Conservation (phyloP, 2,888 invertebrate genomes). For the Urechis unicinctus region DNA sequence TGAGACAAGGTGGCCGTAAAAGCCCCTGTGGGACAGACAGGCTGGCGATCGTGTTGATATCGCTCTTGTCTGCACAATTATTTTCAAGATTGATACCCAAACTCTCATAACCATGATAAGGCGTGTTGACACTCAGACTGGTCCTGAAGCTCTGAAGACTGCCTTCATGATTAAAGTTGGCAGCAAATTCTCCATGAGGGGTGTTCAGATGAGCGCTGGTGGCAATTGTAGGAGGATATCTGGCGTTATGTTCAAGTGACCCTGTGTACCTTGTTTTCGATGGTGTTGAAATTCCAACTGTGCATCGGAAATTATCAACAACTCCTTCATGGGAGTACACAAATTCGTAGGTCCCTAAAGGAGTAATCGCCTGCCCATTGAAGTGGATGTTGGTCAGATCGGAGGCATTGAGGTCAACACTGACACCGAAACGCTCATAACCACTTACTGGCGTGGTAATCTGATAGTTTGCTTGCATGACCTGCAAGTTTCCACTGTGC, state of each 20-base stretch:
- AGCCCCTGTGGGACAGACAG: background rate
- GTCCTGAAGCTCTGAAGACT: background rate
- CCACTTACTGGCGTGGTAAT: background rate
- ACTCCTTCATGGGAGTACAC: too few relatives aligned
- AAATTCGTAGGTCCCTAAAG: too few relatives aligned
- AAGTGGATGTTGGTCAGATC: too few relatives aligned
- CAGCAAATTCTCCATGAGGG: background rate
- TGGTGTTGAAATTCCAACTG: too few relatives aligned
- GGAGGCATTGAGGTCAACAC: too few relatives aligned
- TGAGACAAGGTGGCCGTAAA: background rate
- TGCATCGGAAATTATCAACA: too few relatives aligned
- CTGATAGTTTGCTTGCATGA: too few relatives aligned
- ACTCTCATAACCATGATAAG: background rate
- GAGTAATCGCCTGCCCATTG: too few relatives aligned
- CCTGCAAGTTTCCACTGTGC: background rate
- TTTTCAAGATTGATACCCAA: slow-evolving; percentile 3
- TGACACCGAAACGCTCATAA: background rate
- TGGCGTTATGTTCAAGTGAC: background rate
- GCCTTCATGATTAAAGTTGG: background rate
- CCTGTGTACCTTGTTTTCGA: background rate
- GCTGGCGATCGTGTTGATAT: background rate
- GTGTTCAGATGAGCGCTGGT: background rate
- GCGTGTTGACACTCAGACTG: background rate
- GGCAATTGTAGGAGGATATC: background rate
- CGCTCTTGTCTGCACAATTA: background rate